These are phyloP conservation scores for Cyprinella venusta DNA, from an alignment of 2,797 vertebrate species.

Conservation along the genomic window DNA sequence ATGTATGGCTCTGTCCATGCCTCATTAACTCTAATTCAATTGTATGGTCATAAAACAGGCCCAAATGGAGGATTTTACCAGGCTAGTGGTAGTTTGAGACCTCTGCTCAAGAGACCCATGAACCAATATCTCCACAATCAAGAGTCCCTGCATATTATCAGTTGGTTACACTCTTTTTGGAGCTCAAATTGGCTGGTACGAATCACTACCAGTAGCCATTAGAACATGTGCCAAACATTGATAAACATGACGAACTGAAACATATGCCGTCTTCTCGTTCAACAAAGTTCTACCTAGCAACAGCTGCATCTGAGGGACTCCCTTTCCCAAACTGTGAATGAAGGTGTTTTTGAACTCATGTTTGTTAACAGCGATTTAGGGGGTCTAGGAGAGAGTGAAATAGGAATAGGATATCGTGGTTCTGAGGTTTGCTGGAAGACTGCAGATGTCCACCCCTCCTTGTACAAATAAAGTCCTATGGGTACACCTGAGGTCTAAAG, in stretches of 20 bases:
- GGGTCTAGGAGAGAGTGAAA: conserved; percentile 51
- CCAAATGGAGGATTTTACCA: neutral
- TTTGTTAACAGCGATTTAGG: conserved; percentile 63
- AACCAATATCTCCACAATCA: neutral
- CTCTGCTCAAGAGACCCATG: neutral
- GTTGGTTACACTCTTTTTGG: neutral
- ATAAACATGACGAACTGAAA: neutral
- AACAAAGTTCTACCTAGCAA: conserved; percentile 5
- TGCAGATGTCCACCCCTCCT: conserved; percentile 56
- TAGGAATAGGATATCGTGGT: conserved; percentile 79
- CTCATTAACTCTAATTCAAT: neutral
- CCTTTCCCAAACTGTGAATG: conserved; percentile 13
- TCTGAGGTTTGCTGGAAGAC: conserved; percentile 62
- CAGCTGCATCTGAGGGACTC: neutral
- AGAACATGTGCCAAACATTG: conserved; percentile 43
- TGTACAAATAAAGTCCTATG: conserved; percentile 30
- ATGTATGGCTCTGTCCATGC: neutral
- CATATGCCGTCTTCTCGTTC: neutral
- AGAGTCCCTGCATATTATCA: neutral
- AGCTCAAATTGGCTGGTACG: neutral
- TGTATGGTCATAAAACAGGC: neutral
- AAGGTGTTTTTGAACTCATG: neutral
- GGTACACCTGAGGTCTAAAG: conserved; percentile 11
- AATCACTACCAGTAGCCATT: conserved; percentile 5
- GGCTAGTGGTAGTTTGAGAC: neutral